These are phyloP conservation scores for Tragelaphus buxtoni DNA, from an alignment of 2,113 vertebrate species.

Conservation along the genomic window DNA sequence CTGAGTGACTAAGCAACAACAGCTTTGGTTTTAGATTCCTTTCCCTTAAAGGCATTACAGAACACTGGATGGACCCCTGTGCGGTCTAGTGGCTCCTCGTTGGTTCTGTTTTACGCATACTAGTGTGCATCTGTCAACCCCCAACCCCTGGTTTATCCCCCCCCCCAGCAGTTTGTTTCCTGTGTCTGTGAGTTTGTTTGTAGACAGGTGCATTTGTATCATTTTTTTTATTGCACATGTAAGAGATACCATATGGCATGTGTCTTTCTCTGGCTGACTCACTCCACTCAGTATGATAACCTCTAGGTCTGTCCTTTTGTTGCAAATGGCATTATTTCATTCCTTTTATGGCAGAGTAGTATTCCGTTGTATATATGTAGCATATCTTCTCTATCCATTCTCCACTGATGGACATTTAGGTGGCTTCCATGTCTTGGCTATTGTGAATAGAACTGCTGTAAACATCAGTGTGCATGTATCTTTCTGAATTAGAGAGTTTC, in stretches of 20 bases:
- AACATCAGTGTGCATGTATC: neutral
- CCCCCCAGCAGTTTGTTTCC: neutral
- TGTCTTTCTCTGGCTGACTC: neutral
- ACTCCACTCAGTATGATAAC: neutral
- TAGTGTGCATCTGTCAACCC: neutral
- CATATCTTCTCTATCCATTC: neutral
- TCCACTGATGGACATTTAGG: neutral
- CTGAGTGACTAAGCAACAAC: neutral
- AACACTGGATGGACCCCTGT: neutral
- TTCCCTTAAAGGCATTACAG: neutral
- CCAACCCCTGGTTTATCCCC: neutral
- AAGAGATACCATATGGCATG: no score
- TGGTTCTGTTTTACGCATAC: neutral
- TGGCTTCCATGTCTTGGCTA: neutral
- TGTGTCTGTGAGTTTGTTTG: neutral
- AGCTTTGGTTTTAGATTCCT: neutral
- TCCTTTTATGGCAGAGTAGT: neutral
- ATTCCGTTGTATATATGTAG: fast-evolving
- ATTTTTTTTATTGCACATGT: neutral
- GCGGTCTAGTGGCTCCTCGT: fast-evolving
- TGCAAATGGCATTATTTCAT: neutral
- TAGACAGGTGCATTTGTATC: neutral
- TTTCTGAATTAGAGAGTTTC: neutral
- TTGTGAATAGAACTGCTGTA: neutral
- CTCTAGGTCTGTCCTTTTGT: neutral